A percentile compares a stretch with the other conserved stretches of the same genome.
phyloP scores from a whole-genome alignment of 2,888 invertebrate species.

The Agriopis leucophaearia region DNA sequence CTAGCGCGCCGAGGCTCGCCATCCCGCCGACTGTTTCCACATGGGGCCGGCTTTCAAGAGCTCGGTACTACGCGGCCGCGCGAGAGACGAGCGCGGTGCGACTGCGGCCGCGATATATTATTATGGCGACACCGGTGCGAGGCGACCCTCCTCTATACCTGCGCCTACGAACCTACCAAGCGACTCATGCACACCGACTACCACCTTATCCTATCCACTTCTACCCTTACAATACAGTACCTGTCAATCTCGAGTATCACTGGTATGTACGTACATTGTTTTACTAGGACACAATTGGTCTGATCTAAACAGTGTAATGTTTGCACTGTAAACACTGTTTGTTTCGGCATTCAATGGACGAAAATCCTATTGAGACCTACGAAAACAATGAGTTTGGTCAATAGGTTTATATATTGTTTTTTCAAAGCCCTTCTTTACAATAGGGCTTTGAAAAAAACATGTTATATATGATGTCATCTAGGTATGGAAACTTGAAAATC shows the following conservation, averaged over 20 bases:
- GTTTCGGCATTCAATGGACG: constrained; percentile 3
- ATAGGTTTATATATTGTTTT: background rate
- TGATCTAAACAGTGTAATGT: constrained; percentile 4
- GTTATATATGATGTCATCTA: background rate
- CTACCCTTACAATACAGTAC: constrained; percentile 65
- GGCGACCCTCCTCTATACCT: constrained; percentile 30
- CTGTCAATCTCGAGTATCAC: constrained; percentile 11
- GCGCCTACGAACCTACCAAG: constrained; percentile 61
- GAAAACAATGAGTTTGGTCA: background rate
- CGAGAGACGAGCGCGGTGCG: constrained; percentile 55
- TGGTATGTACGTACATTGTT: background rate
- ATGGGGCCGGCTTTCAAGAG: constrained; percentile 65
- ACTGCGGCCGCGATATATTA: constrained; percentile 37
- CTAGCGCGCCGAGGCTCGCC: constrained; percentile 76
- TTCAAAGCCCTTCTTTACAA: too few relatives aligned
- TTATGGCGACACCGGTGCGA: constrained; percentile 43
- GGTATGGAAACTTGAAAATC: background rate
- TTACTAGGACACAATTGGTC: constrained; percentile 4
- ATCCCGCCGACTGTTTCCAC: constrained; percentile 79
- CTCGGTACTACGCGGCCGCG: constrained; percentile 60
- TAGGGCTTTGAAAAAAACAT: background rate
- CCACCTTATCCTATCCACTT: constrained; percentile 43
- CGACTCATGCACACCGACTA: constrained; percentile 1
- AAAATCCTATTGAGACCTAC: constrained; percentile 7
- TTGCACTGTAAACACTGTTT: constrained; percentile 2